Conservation (phyloP, 2,113 vertebrate genomes). For the Mus pahari region DNA sequence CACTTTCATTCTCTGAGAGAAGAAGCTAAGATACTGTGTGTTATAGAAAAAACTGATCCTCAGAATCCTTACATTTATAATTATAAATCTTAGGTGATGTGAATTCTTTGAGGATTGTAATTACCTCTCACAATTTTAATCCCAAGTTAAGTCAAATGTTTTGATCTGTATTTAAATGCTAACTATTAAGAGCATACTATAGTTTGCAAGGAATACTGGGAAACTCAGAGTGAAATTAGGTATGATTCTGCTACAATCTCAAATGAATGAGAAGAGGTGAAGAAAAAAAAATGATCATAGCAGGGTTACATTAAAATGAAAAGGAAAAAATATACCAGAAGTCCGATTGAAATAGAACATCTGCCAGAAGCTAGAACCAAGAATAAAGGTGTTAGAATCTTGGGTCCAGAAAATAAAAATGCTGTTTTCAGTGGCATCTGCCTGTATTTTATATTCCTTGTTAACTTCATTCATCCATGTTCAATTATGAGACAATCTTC, state of each 20-base stretch:
- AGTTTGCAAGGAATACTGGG: background rate
- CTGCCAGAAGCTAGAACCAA: background rate
- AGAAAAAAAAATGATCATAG: background rate
- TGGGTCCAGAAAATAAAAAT: background rate
- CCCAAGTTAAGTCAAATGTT: constrained; percentile 24
- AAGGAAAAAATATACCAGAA: background rate
- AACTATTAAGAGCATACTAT: background rate
- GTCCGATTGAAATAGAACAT: background rate
- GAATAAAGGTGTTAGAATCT: constrained; percentile 4
- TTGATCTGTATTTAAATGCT: constrained; percentile 7
- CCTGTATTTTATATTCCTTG: constrained; percentile 15
- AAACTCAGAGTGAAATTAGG: background rate
- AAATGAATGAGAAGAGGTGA: background rate
- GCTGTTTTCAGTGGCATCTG: background rate
- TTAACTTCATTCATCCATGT: background rate
- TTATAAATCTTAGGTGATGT: background rate
- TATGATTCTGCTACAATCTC: background rate
- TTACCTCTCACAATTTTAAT: background rate
- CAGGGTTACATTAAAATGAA: background rate
- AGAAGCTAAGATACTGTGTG: background rate
- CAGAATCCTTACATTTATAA: background rate
- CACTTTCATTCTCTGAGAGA: background rate
- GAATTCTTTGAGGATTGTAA: background rate
- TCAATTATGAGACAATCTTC: background rate
- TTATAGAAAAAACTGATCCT: background rate